Evolutionary conservation across 2,113 vertebrate species (phyloP), one percentile per base, ranked within the genome.

Genomic region (Hemibagrus wyckioides): DNA sequence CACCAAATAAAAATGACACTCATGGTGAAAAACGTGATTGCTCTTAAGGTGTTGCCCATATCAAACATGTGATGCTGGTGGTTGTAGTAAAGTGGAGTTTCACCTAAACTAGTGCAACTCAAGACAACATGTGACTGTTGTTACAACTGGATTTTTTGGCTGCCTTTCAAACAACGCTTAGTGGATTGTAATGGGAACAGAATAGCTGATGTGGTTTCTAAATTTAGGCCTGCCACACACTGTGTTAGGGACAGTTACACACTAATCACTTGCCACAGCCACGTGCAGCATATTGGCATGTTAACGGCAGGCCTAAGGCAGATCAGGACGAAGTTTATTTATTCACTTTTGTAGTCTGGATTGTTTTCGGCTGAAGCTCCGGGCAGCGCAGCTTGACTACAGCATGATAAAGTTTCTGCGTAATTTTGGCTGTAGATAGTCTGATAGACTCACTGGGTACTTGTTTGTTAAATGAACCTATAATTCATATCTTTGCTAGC

Each of bases 221-320:
- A 86, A 88, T 86, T 41, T 85, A 67, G 69, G 57, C 41, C 75
- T 73, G 80, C 33, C 61, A 63, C 75, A 91, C 81, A 77, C 52
- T 88, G 65, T 56, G 85, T 80, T 85, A 65, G 86, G 48, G 59
- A 88, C 13, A 39, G 76, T 80, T 83, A 30, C 63, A 61, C 84
- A 91, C 86, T 81, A 87, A 86, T 89, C 52, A 59, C 59, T 48
- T 67, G 81, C 81, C 82, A 88, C 54, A 65, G 79, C 44, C 80
- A 57, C 39, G 28, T 63, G 65, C 48, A 88, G 30, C 28, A 56
- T 63, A 77, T 57, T 87, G 81, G 48, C 50, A 83, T 87, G 63
- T 85, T 83, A 86, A 75, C 28, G n/a, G 65, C 73, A 81, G 84
- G 82, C 63, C 75, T 28, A 69, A 79, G 82, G 69, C 71, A 63